phyloP scores from a whole-genome alignment of 1,140 invertebrate genomes.

The Drosophila lacteicornis region DNA sequence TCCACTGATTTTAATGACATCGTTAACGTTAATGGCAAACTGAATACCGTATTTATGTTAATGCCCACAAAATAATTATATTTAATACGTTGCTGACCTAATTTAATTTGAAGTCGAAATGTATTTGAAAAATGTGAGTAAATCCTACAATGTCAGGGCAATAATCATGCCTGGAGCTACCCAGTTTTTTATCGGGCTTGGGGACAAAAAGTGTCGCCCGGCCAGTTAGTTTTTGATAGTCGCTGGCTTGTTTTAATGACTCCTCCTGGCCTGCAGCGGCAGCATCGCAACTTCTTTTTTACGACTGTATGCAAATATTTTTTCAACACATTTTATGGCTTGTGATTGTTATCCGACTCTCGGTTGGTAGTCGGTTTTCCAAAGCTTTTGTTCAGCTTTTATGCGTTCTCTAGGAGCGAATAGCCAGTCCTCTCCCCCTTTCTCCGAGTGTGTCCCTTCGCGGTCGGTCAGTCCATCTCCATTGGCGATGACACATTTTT shows the following conservation, averaged over 20 bases:
- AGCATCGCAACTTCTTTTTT: conserved; percentile 31
- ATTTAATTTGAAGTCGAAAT: neutral
- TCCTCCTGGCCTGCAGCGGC: conserved; percentile 39
- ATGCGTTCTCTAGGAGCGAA: conserved; percentile 3
- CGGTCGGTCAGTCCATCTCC: conserved; percentile 29
- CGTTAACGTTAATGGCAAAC: conserved; percentile 17
- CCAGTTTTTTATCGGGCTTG: conserved; percentile 22
- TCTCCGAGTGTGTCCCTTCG: conserved; percentile 2
- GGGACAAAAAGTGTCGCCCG: conserved; percentile 49
- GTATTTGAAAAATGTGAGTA: neutral
- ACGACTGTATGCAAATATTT: conserved; percentile 63
- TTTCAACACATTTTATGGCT: conserved; percentile 64
- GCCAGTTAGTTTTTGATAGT: conserved; percentile 74
- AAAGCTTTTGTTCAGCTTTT: conserved; percentile 51
- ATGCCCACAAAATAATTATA: neutral
- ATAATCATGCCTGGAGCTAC: conserved; percentile 5
- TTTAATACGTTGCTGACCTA: neutral
- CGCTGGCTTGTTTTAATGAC: conserved; percentile 70
- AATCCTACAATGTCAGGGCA: neutral
- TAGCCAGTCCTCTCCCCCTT: too few species aligned
- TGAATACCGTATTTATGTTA: neutral
- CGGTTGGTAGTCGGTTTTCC: conserved; percentile 42
- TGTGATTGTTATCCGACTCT: conserved; percentile 64
- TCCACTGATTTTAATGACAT: conserved; percentile 17
- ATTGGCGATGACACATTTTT: conserved; percentile 54